Evolutionary conservation across 2,888 invertebrate genomes (phyloP), one percentile per base, ranked within the genome.

Genomic region (Brachypalpus laphriformis): DNA sequence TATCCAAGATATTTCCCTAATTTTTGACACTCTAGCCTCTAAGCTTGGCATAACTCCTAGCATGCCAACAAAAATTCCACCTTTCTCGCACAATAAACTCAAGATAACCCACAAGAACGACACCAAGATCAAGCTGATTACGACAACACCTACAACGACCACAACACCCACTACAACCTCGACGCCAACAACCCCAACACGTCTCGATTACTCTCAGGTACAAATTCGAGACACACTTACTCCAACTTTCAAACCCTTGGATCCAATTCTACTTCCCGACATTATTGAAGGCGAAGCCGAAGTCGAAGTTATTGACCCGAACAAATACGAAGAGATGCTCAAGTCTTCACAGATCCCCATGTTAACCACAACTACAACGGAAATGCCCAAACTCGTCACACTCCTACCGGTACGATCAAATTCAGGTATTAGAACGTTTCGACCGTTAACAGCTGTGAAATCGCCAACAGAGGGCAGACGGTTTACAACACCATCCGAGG

Each of bases 331-430:
- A 68, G 92, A 92, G 87, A 91, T 92, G 87, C 87, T 92, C 11
- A 89, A 90, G 63, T 90, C 89, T 2, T 90, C 90, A 0, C 91
- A 91, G 61, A 89, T 90, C 49, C 89, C 90, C 2, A 88, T 88
- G 14, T 76, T 89, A 18, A 87, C 88, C 2, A 89, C 89, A 0
- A 90, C 91, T 1, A 90, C 91, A 49, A 88, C 90, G 7, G 88
- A 91, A 87, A 87, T 89, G 2, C 89, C 91, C 65, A 92, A 92
- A n/a, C 89, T 94, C 18, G 94, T 94, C 1, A 96, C 96, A 0
- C 91, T 96, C 47, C 92, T 96, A 74, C 97, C 97, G 0, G 96
- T 95, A 0, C 95, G 96, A 89, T 97, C 96, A 1, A 96, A 97
- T 91, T 94, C 96, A 0, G 96, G 96, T 0, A 93, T 96, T 4